A percentile compares a stretch with the other conserved stretches of the same genome.
These are phyloP conservation scores for Antechinus flavipes DNA, from an alignment of 2,113 vertebrate genomes.

Conservation along the genomic window DNA sequence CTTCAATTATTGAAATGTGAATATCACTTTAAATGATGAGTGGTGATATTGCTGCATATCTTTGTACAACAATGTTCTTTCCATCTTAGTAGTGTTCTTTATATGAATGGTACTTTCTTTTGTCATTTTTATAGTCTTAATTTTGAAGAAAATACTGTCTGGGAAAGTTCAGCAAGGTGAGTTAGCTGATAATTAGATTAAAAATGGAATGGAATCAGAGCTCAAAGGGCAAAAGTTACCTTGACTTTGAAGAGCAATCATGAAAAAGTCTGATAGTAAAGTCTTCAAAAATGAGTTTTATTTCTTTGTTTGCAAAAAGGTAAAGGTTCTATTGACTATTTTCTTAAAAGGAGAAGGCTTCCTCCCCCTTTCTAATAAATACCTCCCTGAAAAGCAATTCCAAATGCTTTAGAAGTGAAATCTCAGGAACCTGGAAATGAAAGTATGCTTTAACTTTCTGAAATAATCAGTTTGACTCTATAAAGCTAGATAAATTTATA, in stretches of 20 bases:
- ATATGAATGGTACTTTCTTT: neutral
- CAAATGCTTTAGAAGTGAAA: conserved; percentile 48
- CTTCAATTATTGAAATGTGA: neutral
- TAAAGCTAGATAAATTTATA: conserved; percentile 59
- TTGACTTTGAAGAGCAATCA: neutral
- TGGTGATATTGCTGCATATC: neutral
- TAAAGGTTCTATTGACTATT: conserved; percentile 33
- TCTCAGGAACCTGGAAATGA: conserved; percentile 67
- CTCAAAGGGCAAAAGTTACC: neutral
- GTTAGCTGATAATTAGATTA: neutral
- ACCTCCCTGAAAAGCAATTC: conserved; percentile 57
- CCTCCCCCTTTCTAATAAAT: conserved; percentile 22
- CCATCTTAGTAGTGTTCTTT: neutral
- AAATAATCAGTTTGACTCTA: conserved; percentile 63
- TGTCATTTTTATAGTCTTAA: conserved; percentile 6
- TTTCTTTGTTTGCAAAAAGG: conserved; percentile 2
- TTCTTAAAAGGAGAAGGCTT: conserved; percentile 29
- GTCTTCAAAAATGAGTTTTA: neutral
- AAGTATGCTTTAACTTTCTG: conserved; percentile 72
- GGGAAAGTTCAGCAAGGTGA: neutral
- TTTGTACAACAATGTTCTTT: neutral
- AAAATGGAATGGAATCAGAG: neutral
- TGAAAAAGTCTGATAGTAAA: neutral
- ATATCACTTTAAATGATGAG: neutral
- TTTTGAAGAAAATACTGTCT: neutral